Percentiles rank a stretch among this genome's conserved stretches.
Evolutionary conservation across 2,888 invertebrate species (phyloP).

Genomic region (Eurytoma adleriae): DNA sequence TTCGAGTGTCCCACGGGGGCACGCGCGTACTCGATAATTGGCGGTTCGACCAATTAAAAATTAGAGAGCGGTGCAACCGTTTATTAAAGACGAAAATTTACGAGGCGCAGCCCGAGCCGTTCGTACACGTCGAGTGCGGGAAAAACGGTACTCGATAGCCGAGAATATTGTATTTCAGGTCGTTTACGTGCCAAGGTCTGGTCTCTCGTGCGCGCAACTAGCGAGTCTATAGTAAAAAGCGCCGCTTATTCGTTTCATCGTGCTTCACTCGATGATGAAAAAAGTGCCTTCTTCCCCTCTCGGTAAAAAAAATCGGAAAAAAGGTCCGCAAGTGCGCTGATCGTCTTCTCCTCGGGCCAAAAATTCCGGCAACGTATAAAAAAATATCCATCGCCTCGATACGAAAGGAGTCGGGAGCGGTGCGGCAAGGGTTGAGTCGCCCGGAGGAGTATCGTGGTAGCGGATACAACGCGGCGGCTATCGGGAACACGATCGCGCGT

Average conservation of each 20-base stretch:
- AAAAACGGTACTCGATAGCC: conserved; percentile 15
- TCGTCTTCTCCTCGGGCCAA: conserved; percentile 6
- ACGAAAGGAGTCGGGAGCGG: no score
- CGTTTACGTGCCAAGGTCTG: neutral
- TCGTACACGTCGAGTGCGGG: neutral
- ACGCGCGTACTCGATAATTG: conserved; percentile 25
- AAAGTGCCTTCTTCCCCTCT: no score
- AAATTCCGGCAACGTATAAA: no score
- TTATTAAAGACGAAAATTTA: conserved; percentile 31
- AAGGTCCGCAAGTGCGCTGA: conserved; percentile 23
- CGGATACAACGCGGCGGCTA: conserved; percentile 26
- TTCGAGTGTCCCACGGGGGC: conserved; percentile 60
- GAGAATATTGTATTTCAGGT: neutral
- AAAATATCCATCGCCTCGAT: no score
- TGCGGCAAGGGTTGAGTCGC: conserved; percentile 9
- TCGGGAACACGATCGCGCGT: conserved; percentile 50
- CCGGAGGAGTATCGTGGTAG: conserved; percentile 14
- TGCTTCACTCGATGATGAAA: no score
- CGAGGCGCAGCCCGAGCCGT: neutral
- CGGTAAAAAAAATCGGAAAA: neutral
- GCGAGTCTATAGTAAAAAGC: no score
- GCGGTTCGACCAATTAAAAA: conserved; percentile 40
- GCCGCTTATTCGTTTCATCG: no score
- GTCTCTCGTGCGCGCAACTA: no score
- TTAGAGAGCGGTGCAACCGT: conserved; percentile 35